Base-by-base conservation (phyloP, 2,113 vertebrate species). In the Chamaea fasciata region DNA sequence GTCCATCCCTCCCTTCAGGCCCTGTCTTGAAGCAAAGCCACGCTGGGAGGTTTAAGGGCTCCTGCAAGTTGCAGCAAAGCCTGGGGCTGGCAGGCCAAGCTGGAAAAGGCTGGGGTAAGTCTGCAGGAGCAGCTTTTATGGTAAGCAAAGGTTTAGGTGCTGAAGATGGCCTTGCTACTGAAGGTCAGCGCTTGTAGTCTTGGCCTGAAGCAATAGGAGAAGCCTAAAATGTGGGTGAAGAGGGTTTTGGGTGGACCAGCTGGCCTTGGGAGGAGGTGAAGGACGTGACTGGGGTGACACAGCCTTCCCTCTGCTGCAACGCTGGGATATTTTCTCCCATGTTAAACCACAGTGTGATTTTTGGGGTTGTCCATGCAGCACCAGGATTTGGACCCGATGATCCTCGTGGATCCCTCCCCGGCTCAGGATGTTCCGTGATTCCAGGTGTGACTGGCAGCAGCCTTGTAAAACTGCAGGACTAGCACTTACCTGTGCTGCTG, bases 31-130 rank as follows among this genome's bases (percentile, higher is more conserved):
- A 92, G 83, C 46, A 80, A 39, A 94, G 33, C 16, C 42, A 21
- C 26, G 2, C 50, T 37, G 50, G 46, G 7, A 69, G 19, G 46
- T n/a, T 50, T 5, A 15, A 83, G 55, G 53, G n/a, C 41, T 76
- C 75, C 6, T 47, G 82, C 82, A 90, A 87, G 85, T 87, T 79
- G 37, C 35, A 92, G 79, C 95, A 88, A 53, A 88, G 57, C 50
- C 88, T 30, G 46, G 50, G 35, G 5, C 35, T 23, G 62, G 31
- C 67, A 74, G 50, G 16, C 3, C 30, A 7, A 27, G 60, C 39
- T 82, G 70, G 26, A 42, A 75, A 81, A 37, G 0, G 1, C 68
- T 68, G 81, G 33, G 78, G 12, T 24, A 14, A 31, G 15, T 30
- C 56, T 53, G 24, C 37, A 67, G 65, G 2, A 75, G 49, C 30